Percentiles rank a stretch among this genome's conserved stretches.
Conservation (phyloP, 2,888 invertebrate species). For the Orthosia gracilis region DNA sequence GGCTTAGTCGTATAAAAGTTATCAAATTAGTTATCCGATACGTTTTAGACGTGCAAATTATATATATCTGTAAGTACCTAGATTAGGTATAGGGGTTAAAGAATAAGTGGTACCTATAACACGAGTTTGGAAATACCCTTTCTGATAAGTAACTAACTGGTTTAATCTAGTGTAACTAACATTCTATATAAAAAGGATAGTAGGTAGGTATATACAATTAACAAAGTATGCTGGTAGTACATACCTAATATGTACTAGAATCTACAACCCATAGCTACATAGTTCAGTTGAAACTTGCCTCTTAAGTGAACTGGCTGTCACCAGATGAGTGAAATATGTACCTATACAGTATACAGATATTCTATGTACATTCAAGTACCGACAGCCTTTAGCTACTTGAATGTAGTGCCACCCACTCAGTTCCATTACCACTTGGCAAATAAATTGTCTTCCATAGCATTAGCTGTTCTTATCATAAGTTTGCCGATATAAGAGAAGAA, state of each 20-base stretch:
- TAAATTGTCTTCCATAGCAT: too few species aligned
- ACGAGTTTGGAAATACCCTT: not conserved
- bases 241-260: not conserved
- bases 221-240: too few species aligned
- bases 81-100: slow-evolving; percentile 8
- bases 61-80: not conserved
- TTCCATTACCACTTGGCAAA: not conserved
- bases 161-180: not conserved
- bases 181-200: not conserved
- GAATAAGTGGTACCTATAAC: not conserved
- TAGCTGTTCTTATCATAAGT: too few species aligned
- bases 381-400: not conserved
- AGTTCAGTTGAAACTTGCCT: not conserved
- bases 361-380: not conserved
- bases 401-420: not conserved
- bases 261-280: not conserved
- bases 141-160: not conserved
- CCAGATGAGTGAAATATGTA: too few species aligned
- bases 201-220: not conserved
- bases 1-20: slow-evolving; percentile 29
- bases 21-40: slow-evolving; percentile 3
- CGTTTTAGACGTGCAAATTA: slow-evolving; percentile 7
- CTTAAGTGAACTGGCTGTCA: not conserved
- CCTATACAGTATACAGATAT: too few species aligned
- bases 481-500: too few species aligned